Evolutionary conservation across 2,888 invertebrate genomes (phyloP), one percentile per base, ranked within the genome.

Genomic region (Alitta virens): DNA sequence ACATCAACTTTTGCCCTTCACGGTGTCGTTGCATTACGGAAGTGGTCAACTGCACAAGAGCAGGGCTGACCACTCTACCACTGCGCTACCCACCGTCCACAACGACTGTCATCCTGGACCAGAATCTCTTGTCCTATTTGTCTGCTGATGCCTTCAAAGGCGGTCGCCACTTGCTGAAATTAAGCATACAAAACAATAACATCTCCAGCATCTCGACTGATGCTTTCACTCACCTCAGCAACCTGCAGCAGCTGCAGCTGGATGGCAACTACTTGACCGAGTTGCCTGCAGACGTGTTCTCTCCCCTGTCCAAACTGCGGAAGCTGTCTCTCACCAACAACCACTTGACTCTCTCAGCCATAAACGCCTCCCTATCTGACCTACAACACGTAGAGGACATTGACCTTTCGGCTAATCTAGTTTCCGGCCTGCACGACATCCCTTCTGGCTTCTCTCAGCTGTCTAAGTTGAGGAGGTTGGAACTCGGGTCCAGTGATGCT

Each of bases 381-480:
- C 42, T 59, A 23, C 59, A 27, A 2, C 26, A 52, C n/a, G 38
- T 51, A 2, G 59, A 51, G n/a, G 59, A 49, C 1, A 16, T 59
- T 9, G 51, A 59, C 40, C 51, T 59, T 7, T 38, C 50, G 25
- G 33, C 26, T 33, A 59, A 59, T 18, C n/a, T 26, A 12, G n/a
- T 59, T 23, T 50, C 50, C 9, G n/a, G 16, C 14, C 50, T 51
- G 23, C 23, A 18, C 14, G 33, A 24, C 16, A 38, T 59, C 43
- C 59, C 59, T 23, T 50, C 23, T 21, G 59, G 59, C 23, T 59
- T 59, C 40, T 50, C 59, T 23, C 23, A n/a, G 2, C 24, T 59
- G 50, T 40, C 50, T 14, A 59, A 50, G 23, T 21, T 59, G 52
- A 18, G 52, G 12, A 27, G 38, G 26, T 14, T 59, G n/a, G 59